phyloP scores from a whole-genome alignment of 2,113 vertebrate genomes.

The Cynopterus brachyotis region DNA sequence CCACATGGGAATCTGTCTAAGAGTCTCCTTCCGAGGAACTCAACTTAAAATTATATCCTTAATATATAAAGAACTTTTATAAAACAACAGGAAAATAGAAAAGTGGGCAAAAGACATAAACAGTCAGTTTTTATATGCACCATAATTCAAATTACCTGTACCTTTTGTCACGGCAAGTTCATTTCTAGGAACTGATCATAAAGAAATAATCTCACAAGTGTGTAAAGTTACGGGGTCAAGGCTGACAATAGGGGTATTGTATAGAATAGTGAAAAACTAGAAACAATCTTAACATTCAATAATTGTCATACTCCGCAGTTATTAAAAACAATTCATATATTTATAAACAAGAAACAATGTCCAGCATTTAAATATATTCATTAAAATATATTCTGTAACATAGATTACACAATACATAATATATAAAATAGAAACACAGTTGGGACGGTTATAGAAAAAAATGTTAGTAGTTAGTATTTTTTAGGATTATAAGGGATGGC shows the following conservation, averaged over 20 bases:
- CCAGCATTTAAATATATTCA: neutral
- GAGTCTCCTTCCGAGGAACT: neutral
- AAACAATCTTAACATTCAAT: neutral
- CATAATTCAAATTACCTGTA: neutral
- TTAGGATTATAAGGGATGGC: neutral
- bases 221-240: neutral
- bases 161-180: neutral
- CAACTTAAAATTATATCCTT: neutral
- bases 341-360: neutral
- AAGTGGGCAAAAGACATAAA: neutral
- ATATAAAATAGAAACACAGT: neutral
- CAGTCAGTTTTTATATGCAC: neutral
- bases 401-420: neutral
- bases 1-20: neutral
- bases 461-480: neutral
- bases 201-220: neutral
- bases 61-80: neutral
- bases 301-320: neutral
- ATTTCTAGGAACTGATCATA: neutral
- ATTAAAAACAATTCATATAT: neutral
- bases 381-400: neutral
- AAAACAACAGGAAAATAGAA: neutral
- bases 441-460: neutral
- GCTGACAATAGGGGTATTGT: neutral
- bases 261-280: neutral